These are phyloP conservation scores for Mantis religiosa DNA, from an alignment of 2,888 invertebrate genomes.

Conservation along the genomic window DNA sequence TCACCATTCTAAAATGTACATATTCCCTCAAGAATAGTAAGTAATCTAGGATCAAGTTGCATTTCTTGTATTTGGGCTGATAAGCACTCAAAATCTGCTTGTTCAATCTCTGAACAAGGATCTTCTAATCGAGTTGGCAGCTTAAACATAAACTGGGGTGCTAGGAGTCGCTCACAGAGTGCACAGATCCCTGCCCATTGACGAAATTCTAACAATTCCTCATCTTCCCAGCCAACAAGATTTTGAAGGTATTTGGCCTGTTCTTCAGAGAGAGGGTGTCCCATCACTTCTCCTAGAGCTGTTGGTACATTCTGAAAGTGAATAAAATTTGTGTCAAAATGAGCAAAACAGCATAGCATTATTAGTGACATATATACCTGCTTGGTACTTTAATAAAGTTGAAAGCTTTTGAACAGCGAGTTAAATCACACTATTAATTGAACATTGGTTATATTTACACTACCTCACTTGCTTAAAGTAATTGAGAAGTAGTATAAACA, in stretches of 20 bases:
- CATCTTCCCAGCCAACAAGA: constrained; percentile 53
- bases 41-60: constrained; percentile 49
- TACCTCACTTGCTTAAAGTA: too few relatives aligned
- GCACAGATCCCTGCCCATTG: constrained; percentile 78
- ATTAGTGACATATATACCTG: too few relatives aligned
- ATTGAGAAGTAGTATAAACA: too few relatives aligned
- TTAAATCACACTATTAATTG: too few relatives aligned
- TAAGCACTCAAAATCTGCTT: constrained; percentile 64
- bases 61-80: constrained; percentile 49
- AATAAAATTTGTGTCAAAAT: background rate
- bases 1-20: constrained; percentile 1
- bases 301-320: constrained; percentile 50
- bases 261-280: constrained; percentile 52
- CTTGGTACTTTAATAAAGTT: too few relatives aligned
- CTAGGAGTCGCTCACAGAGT: constrained; percentile 66
- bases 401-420: too few relatives aligned
- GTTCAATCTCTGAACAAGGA: constrained; percentile 69
- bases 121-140: constrained; percentile 57
- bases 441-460: too few relatives aligned
- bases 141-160: constrained; percentile 46
- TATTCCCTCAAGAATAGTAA: constrained; percentile 50
- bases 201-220: constrained; percentile 59
- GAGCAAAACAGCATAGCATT: background rate
- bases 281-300: constrained; percentile 62
- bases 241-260: constrained; percentile 49